phyloP scores from a whole-genome alignment of 1,140 invertebrate genomes.

The Phenacoccus solenopsis region DNA sequence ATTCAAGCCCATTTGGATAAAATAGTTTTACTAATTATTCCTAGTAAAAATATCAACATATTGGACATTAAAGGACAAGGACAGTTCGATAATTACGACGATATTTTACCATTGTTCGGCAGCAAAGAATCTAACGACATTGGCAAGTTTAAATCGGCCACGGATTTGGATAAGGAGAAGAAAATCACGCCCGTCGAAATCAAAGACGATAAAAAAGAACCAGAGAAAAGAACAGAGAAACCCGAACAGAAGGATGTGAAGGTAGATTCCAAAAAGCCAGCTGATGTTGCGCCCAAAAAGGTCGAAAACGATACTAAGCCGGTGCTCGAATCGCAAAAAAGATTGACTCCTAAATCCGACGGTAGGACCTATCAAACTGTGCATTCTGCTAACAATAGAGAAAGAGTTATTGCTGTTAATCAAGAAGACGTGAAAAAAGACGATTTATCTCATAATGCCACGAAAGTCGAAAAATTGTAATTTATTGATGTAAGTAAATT shows the following conservation, averaged over 20 bases:
- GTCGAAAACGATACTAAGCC: background rate
- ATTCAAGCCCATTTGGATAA: conserved; percentile 10
- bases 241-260: background rate
- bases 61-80: conserved; percentile 13
- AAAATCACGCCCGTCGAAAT: background rate
- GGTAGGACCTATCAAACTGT: background rate
- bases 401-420: background rate
- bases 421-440: background rate
- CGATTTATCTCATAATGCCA: background rate
- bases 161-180: background rate
- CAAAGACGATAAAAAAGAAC: background rate
- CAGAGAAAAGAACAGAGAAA: background rate
- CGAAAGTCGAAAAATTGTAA: conserved; percentile 12
- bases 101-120: background rate
- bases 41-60: conserved; percentile 5
- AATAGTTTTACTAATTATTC: conserved; percentile 1
- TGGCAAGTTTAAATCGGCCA: background rate
- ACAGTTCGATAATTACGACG: conserved; percentile 7
- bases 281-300: background rate
- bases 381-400: background rate
- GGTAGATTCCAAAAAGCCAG: background rate
- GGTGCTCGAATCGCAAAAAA: background rate
- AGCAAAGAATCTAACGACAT: background rate
- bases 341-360: background rate
- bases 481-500: background rate